Conservation (phyloP, 2,113 vertebrate genomes). For the Odobenus rosmarus region DNA sequence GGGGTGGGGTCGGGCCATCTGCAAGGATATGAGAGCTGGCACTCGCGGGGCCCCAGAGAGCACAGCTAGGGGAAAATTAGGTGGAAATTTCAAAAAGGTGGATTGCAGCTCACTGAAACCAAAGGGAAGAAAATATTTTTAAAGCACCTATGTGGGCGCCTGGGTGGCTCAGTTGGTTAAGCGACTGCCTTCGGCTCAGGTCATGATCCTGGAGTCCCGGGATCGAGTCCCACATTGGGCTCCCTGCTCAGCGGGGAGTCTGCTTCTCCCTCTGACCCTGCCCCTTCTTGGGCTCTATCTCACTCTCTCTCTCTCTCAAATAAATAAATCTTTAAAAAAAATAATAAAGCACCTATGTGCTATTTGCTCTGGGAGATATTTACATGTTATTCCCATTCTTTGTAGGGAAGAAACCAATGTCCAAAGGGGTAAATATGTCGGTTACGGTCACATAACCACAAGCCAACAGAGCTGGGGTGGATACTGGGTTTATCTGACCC, state of each 20-base stretch:
- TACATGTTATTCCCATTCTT: neutral
- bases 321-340: no score
- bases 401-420: neutral
- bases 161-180: no score
- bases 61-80: neutral
- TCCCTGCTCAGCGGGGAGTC: no score
- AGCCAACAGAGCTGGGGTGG: neutral
- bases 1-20: fast-evolving
- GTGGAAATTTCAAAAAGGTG: neutral
- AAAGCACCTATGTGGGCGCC: neutral
- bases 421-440: neutral
- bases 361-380: neutral
- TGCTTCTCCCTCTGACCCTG: no score
- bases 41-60: neutral
- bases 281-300: no score
- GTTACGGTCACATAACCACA: neutral
- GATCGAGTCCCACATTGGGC: no score
- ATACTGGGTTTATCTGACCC: neutral
- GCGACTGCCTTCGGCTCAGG: no score
- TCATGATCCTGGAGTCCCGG: no score
- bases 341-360: neutral
- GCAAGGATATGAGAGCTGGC: neutral
- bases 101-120: neutral
- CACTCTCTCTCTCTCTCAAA: no score
- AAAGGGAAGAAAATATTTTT: neutral